A percentile compares a stretch with the other conserved stretches of the same genome.
phyloP scores from a whole-genome alignment of 2,113 vertebrate genomes.

The Gambusia affinis region DNA sequence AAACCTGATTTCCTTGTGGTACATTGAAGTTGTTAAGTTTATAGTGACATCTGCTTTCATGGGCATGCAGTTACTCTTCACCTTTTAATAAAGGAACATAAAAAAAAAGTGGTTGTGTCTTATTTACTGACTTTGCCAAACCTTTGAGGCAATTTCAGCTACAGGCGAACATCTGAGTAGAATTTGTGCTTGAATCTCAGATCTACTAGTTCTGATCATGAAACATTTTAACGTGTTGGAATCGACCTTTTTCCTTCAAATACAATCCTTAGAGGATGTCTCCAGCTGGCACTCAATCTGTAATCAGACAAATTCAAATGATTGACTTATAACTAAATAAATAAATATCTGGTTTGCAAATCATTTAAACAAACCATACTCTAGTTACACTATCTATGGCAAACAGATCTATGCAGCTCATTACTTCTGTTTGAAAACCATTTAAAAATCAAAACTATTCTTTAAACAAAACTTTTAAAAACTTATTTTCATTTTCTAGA shows the following conservation, averaged over 20 bases:
- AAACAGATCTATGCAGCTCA: background rate
- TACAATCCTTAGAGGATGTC: too few species aligned
- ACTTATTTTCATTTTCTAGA: background rate
- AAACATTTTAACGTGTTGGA: conserved; percentile 16
- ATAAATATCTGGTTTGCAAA: background rate
- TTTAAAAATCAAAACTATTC: background rate
- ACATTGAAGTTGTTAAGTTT: too few species aligned
- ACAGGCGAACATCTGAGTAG: background rate
- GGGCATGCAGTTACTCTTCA: background rate
- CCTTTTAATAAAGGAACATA: background rate
- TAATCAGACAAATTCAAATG: too few species aligned
- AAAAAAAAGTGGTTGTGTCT: background rate
- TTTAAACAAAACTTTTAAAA: background rate
- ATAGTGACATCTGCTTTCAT: background rate
- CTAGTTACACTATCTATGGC: background rate
- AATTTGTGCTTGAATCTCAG: background rate
- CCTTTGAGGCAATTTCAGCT: background rate
- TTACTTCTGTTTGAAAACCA: background rate
- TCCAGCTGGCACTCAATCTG: too few species aligned
- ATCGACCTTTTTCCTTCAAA: background rate
- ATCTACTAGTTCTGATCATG: conserved; percentile 7
- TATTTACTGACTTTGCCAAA: background rate
- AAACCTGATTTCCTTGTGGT: too few species aligned
- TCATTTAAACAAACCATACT: background rate
- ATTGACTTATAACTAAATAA: too few species aligned